phyloP scores from a whole-genome alignment of 2,888 invertebrate genomes.

The Cheilosia vernalis region DNA sequence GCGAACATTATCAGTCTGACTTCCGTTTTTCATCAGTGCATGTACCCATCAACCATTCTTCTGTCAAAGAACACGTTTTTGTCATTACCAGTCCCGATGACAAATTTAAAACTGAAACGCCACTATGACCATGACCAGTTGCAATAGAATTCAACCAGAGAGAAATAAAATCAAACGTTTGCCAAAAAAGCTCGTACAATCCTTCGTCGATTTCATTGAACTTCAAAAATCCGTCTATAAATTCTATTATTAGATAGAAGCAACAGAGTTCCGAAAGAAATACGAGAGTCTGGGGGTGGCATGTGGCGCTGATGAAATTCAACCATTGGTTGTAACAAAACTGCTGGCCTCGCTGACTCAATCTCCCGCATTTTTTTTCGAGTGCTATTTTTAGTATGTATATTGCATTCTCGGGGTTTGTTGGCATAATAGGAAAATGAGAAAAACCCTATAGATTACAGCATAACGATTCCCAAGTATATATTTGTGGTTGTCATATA shows the following conservation, averaged over 20 bases:
- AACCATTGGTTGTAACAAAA: constrained; percentile 46
- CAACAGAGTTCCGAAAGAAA: constrained; percentile 40
- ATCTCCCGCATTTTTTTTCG: constrained; percentile 41
- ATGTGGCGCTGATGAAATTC: constrained; percentile 57
- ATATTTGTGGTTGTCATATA: too few relatives aligned
- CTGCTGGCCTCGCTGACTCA: constrained; percentile 33
- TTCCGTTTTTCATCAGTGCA: too few relatives aligned
- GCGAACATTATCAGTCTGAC: too few relatives aligned
- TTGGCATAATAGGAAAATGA: too few relatives aligned
- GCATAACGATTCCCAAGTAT: too few relatives aligned
- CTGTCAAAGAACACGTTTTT: neutral
- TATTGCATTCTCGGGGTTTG: constrained; percentile 19
- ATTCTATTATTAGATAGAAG: constrained; percentile 42
- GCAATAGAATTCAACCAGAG: constrained; percentile 26
- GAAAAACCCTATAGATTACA: too few relatives aligned
- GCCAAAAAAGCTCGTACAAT: constrained; percentile 44
- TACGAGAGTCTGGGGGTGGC: constrained; percentile 33
- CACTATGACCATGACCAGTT: constrained; percentile 42
- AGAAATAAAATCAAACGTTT: constrained; percentile 16
- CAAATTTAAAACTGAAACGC: constrained; percentile 26
- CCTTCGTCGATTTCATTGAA: constrained; percentile 60
- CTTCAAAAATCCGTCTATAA: constrained; percentile 48
- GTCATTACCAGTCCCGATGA: too few relatives aligned
- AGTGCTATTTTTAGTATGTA: constrained; percentile 34
- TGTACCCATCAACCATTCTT: neutral